These are phyloP conservation scores for Talpa occidentalis DNA, from an alignment of 2,113 vertebrate species.

Conservation along the genomic window DNA sequence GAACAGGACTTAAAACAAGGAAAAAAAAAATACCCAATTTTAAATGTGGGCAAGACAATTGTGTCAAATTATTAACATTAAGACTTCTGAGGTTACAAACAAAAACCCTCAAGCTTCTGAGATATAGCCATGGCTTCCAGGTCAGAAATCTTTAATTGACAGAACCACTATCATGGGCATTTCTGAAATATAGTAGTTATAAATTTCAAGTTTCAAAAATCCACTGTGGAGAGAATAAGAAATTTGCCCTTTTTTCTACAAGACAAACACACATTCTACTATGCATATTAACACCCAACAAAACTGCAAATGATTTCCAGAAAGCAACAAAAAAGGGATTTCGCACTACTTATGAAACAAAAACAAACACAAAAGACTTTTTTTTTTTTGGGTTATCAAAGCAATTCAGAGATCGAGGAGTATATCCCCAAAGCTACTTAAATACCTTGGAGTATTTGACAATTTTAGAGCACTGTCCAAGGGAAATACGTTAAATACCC, in stretches of 20 bases:
- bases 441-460: neutral
- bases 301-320: neutral
- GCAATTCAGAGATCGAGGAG: neutral
- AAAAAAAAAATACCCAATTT: conserved; percentile 59
- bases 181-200: neutral
- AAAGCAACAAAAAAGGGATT: conserved; percentile 20
- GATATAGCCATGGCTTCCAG: neutral
- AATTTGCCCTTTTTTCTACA: neutral
- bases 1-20: conserved; percentile 24
- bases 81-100: neutral
- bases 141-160: conserved; percentile 16
- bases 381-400: neutral
- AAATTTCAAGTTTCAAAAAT: conserved; percentile 1
- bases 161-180: neutral
- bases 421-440: conserved; percentile 7
- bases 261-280: neutral
- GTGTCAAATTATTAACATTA: conserved; percentile 37
- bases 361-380: conserved; percentile 18
- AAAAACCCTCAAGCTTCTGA: too few species aligned
- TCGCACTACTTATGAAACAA: neutral
- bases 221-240: neutral
- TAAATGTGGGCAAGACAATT: conserved; percentile 18
- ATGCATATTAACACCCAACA: neutral
- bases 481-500: neutral
- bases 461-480: neutral